Conservation (phyloP, 2,113 vertebrate genomes). For the Ovibos moschatus region DNA sequence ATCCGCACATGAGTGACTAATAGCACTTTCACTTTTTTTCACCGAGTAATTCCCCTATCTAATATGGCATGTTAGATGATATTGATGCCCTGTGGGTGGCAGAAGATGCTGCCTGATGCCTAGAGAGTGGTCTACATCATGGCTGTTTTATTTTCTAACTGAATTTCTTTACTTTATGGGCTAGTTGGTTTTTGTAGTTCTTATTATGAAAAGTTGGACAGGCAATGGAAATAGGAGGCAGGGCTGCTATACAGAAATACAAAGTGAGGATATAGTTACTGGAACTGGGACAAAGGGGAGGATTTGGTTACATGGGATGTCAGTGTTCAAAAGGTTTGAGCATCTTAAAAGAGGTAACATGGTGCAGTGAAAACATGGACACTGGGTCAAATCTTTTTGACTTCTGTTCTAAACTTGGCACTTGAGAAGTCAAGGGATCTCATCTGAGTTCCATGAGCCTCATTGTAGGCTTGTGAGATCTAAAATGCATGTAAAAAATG, state of each 20-base stretch:
- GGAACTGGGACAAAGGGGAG: neutral
- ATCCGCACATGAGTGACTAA: accelerated
- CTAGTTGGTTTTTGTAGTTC: neutral
- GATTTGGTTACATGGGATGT: neutral
- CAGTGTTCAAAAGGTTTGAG: neutral
- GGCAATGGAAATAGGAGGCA: neutral
- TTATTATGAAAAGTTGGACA: neutral
- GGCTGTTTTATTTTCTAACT: neutral
- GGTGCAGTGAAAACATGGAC: neutral
- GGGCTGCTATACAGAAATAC: neutral
- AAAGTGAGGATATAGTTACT: neutral
- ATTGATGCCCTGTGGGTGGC: neutral
- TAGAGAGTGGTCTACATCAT: neutral
- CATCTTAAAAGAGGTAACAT: neutral
- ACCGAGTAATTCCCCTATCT: neutral
- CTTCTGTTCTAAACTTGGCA: neutral
- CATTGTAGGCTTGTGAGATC: accelerated
- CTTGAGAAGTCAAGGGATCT: neutral
- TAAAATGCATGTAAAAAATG: neutral
- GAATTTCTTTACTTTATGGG: neutral
- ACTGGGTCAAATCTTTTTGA: neutral
- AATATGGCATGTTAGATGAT: neutral
- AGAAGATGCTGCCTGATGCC: neutral
- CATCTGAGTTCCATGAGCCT: neutral
- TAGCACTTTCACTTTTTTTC: neutral